Base-by-base conservation (phyloP, 2,113 vertebrate species). In the Platycercus adscitus region DNA sequence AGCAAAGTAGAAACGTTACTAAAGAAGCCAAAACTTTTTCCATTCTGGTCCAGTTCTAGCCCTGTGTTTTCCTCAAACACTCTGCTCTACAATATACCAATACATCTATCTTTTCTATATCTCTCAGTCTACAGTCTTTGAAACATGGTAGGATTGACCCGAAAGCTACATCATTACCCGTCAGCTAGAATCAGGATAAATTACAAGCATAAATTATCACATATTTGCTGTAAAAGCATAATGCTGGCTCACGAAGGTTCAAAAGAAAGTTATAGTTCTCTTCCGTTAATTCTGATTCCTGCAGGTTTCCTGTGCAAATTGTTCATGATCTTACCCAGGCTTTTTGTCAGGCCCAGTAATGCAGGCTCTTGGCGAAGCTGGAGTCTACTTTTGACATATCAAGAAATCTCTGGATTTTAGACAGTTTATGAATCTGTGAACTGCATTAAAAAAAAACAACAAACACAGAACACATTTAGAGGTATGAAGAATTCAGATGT, bases 401-500 rank as follows among this genome's bases (percentile, higher is more conserved):
- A 60, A 75, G 44, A 73, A 69, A 49, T 41, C 49, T 25, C 60
- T 72, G 37, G 44, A 39, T 85, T 91, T 82, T 68, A 88, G 53
- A 77, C 43, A 69, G 70, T 73, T 91, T 82, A 64, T 64, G 49
- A 81, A 93, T 78, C 85, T 78, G 49, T 72, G 60, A 88, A 85
- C 65, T 53, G 64, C 80, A 73, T 78, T 58, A 88, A 88, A 85
- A 88, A 43, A 37, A 37, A 37, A 37, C 8, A 37, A 37, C 8
- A 37, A 37, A 25, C 70, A 24, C 23, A 69, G 43, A 82, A 44
- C 65, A 86, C 47, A 26, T 35, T 60, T 53, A 8, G 44, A 53
- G 55, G 39, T 68, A 82, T 86, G 85, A 91, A 91, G 91, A 88
- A 86, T 88, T 93, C 88, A 78, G n/a, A 44, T 37, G 20, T 49